These are phyloP conservation scores for Turritopsis dohrnii DNA, from an alignment of 30 jellyfish, hydroid and myxozoan species.

Conservation along the genomic window DNA sequence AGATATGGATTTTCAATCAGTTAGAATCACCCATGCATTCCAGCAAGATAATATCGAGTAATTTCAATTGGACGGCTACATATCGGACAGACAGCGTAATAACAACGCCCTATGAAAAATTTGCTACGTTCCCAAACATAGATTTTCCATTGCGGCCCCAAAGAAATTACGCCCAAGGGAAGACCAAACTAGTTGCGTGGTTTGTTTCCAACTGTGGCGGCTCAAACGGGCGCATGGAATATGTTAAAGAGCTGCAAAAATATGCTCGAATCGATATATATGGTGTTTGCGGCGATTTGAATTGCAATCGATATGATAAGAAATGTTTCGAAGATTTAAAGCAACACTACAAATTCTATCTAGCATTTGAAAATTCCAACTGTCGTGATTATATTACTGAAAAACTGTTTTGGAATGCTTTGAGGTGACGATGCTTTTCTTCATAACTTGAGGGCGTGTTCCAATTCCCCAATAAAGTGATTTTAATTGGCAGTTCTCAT, in stretches of 20 bases:
- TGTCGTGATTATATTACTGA: constrained; percentile 43
- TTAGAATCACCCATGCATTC: constrained; percentile 24
- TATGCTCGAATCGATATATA: constrained; percentile 28
- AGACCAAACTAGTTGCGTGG: constrained; percentile 41
- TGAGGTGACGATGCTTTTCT: constrained; percentile 6
- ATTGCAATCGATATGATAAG: not conserved
- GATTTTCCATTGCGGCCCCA: not conserved
- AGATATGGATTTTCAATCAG: not conserved
- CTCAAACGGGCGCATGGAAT: constrained; percentile 25
- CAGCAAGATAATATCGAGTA: not conserved
- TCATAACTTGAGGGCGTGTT: not conserved
- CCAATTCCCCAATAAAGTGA: not conserved
- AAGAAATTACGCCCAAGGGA: constrained; percentile 32
- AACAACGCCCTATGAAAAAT: constrained; percentile 32
- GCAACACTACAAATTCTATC: constrained; percentile 28
- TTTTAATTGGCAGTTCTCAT: too few species aligned
- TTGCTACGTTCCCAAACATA: not conserved
- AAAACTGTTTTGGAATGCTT: constrained; percentile 28
- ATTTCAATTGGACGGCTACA: constrained; percentile 36
- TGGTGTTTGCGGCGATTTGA: constrained; percentile 22
- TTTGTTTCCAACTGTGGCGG: constrained; percentile 41
- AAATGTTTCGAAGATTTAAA: constrained; percentile 13
- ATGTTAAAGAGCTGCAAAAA: constrained; percentile 2
- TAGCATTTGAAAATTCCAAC: constrained; percentile 37
- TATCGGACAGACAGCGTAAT: constrained; percentile 37